Evolutionary conservation across 2,888 invertebrate genomes (phyloP).

Genomic region (Nineta flava): DNA sequence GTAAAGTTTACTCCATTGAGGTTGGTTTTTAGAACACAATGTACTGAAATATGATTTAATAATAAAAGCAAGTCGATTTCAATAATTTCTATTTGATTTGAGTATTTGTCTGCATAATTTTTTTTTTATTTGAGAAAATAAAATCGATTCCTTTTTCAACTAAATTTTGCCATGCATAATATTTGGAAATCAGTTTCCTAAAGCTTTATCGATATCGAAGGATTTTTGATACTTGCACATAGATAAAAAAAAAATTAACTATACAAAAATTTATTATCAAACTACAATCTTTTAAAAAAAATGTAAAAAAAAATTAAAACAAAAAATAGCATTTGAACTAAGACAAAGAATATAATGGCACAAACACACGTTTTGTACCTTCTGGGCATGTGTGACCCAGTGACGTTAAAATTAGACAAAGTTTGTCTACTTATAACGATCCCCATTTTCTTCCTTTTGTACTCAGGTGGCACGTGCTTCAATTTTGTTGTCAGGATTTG

Average conservation of each 20-base stretch:
- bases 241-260: neutral
- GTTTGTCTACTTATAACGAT: conserved; percentile 11
- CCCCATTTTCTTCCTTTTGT: conserved; percentile 17
- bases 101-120: conserved; percentile 8
- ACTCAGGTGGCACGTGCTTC: conserved; percentile 19
- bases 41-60: neutral
- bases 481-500: conserved; percentile 16
- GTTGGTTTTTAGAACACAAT: neutral
- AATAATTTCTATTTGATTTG: neutral
- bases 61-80: conserved; percentile 10
- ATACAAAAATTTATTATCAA: conserved; percentile 2
- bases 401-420: conserved; percentile 15
- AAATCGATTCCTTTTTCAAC: neutral
- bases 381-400: conserved; percentile 16
- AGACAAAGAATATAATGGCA: conserved; percentile 2
- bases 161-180: neutral
- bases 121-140: too few relatives aligned
- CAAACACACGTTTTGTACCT: conserved; percentile 17
- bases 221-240: neutral
- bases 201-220: neutral
- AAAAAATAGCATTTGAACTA: conserved; percentile 3
- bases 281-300: conserved; percentile 3
- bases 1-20: conserved; percentile 34
- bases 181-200: neutral
- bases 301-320: conserved; percentile 4